These are phyloP conservation scores for Bradysia coprophila DNA, from an alignment of 1,140 invertebrate species.

Conservation along the genomic window DNA sequence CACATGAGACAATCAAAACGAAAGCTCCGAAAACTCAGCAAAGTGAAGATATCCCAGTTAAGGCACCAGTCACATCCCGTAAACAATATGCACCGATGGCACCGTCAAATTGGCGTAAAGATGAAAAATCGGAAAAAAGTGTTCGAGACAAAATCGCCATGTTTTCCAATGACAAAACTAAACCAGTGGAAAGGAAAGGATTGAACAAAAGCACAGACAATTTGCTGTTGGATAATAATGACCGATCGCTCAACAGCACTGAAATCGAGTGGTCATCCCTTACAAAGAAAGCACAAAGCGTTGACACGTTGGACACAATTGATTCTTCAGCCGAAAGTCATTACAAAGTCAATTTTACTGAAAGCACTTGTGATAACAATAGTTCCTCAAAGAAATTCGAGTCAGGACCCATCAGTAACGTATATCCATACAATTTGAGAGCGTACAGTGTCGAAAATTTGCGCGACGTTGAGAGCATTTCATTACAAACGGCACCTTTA, in stretches of 20 bases:
- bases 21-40: background rate
- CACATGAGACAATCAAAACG: background rate
- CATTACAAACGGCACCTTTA: background rate
- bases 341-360: background rate
- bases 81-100: constrained; percentile 7
- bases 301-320: constrained; percentile 19
- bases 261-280: background rate
- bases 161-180: constrained; percentile 38
- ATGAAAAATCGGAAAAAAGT: constrained; percentile 56
- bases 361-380: no score
- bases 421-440: background rate
- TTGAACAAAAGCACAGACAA: constrained; percentile 33
- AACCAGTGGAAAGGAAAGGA: constrained; percentile 10
- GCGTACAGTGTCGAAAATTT: background rate
- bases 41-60: background rate
- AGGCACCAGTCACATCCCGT: no score
- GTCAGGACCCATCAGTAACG: no score
- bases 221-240: constrained; percentile 19
- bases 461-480: background rate
- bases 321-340: constrained; percentile 1
- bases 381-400: background rate
- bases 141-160: constrained; percentile 76
- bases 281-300: constrained; percentile 21
- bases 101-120: constrained; percentile 34
- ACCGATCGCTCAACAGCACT: constrained; percentile 3